Evolutionary conservation across 2,888 invertebrate species (phyloP).

Genomic region (Drosophila macrospina): DNA sequence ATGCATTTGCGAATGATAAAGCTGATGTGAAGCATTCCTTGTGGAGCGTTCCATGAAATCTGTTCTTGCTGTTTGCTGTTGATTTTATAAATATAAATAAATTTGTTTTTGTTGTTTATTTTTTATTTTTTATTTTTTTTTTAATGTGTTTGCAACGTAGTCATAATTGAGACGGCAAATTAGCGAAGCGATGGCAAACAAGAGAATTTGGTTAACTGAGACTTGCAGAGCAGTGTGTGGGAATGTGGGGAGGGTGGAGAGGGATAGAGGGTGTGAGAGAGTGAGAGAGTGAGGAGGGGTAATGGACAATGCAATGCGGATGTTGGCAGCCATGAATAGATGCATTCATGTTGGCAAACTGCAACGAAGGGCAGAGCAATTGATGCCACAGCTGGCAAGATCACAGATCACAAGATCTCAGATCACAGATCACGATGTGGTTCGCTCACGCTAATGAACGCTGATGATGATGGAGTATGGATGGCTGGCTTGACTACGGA

Average conservation of each 20-base stretch:
- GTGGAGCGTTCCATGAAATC: constrained; percentile 25
- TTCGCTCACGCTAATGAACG: constrained; percentile 79
- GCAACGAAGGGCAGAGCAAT: constrained; percentile 49
- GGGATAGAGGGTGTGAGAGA: too few species aligned
- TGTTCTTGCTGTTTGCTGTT: constrained; percentile 19
- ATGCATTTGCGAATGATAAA: constrained; percentile 11
- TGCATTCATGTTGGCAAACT: constrained; percentile 61
- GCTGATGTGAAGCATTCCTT: background rate
- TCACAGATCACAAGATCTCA: constrained; percentile 52
- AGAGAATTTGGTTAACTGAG: constrained; percentile 28
- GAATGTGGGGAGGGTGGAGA: too few species aligned
- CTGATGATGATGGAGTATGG: constrained; percentile 71
- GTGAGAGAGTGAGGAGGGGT: too few species aligned
- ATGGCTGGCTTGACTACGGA: constrained; percentile 9
- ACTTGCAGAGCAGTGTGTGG: too few species aligned
- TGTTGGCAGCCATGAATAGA: constrained; percentile 67
- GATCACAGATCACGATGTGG: constrained; percentile 73
- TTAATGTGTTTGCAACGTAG: constrained; percentile 34
- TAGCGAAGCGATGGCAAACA: constrained; percentile 42
- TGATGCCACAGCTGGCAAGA: constrained; percentile 58
- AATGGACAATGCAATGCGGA: constrained; percentile 45
- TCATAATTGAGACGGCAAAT: constrained; percentile 63
- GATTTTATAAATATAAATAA: constrained; percentile 12
- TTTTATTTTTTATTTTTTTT: background rate
- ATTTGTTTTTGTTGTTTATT: background rate